These are phyloP conservation scores for Drosophila meridiana DNA, from an alignment of 2,888 invertebrate species.

Conservation along the genomic window DNA sequence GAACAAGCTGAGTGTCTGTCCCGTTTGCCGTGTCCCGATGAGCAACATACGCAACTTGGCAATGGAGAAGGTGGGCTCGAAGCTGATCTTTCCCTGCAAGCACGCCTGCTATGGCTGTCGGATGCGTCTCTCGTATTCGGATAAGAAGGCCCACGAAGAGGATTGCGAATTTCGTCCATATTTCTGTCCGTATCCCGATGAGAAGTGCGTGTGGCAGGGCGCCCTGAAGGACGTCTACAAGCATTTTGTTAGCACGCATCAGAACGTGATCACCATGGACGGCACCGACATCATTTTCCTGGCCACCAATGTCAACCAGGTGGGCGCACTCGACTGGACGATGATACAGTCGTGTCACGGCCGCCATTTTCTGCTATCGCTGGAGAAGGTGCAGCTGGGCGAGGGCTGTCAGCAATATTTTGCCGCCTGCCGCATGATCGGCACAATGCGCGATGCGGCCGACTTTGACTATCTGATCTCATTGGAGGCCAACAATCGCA, in stretches of 20 bases:
- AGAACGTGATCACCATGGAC: slow-evolving; percentile 98
- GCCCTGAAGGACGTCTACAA: slow-evolving; percentile 99
- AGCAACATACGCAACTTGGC: slow-evolving; percentile 99
- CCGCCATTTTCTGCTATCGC: slow-evolving; percentile 99
- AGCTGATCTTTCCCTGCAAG: slow-evolving; percentile 99
- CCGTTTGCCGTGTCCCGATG: slow-evolving; percentile 98
- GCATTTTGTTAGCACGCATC: slow-evolving; percentile 97
- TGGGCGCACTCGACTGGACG: slow-evolving; percentile 99
- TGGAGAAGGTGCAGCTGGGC: slow-evolving; percentile 98
- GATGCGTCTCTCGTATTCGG: slow-evolving; percentile 95
- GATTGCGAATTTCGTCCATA: slow-evolving; percentile 99
- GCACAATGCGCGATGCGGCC: slow-evolving; percentile 98
- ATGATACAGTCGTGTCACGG: slow-evolving; percentile 99
- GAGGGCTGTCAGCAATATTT: slow-evolving; percentile 98
- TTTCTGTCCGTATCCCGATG: slow-evolving; percentile 99
- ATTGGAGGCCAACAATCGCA: slow-evolving; percentile 85
- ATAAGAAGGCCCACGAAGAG: slow-evolving; percentile 99
- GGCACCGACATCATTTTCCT: slow-evolving; percentile 99
- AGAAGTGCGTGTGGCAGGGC: slow-evolving; percentile 99
- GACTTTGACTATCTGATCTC: slow-evolving; percentile 99
- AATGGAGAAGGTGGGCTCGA: slow-evolving; percentile 99
- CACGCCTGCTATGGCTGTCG: slow-evolving; percentile 97
- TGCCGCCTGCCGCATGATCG: slow-evolving; percentile 99
- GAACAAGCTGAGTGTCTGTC: slow-evolving; percentile 97
- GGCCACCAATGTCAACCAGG: slow-evolving; percentile 99